These are phyloP conservation scores for Phymatocera aterrima DNA, from an alignment of 2,888 invertebrate species.

Conservation along the genomic window DNA sequence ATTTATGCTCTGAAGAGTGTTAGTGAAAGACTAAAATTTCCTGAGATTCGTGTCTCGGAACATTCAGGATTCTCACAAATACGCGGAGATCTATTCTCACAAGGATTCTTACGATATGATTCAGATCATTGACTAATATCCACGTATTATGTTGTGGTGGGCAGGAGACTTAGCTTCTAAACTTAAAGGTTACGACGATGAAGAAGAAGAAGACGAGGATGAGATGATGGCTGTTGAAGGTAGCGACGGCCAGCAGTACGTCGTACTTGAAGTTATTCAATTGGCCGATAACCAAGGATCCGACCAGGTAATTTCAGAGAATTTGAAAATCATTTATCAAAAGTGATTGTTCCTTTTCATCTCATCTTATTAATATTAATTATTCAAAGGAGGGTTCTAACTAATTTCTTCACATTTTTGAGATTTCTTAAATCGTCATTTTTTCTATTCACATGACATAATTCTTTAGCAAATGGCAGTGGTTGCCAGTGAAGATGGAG, in stretches of 20 bases:
- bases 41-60: no score
- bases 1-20: no score
- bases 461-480: constrained; percentile 72
- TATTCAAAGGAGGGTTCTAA: no score
- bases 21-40: background rate
- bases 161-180: constrained; percentile 71
- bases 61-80: no score
- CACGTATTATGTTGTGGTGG: constrained; percentile 59
- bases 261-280: constrained; percentile 93
- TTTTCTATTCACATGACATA: background rate
- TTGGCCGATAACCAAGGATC: constrained; percentile 83
- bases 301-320: constrained; percentile 74
- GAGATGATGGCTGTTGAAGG: constrained; percentile 83
- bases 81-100: background rate
- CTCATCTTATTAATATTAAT: no score
- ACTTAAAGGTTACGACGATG: constrained; percentile 73
- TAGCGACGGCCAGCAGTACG: constrained; percentile 88
- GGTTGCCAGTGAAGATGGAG: constrained; percentile 75
- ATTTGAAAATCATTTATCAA: background rate
- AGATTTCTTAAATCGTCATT: constrained; percentile 25
- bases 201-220: constrained; percentile 76
- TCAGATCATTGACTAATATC: constrained; percentile 71
- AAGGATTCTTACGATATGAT: constrained; percentile 70
- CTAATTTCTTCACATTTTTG: background rate
- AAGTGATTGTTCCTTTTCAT: no score